phyloP scores from a whole-genome alignment of 2,888 invertebrate genomes.

The Nomada ruficornis region DNA sequence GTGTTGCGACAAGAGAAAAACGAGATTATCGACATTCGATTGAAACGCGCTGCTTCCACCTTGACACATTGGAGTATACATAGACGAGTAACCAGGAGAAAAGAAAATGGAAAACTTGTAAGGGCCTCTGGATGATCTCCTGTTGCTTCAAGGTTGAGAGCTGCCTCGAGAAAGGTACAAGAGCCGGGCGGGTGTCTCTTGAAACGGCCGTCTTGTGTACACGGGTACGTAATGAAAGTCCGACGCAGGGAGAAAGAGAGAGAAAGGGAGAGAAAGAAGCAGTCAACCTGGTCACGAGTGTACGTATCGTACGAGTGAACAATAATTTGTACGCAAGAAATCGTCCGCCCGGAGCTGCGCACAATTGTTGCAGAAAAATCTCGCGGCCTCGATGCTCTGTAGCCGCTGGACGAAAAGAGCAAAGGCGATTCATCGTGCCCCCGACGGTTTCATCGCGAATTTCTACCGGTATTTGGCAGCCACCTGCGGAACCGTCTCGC shows the following conservation, averaged over 20 bases:
- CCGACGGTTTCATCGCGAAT: not conserved
- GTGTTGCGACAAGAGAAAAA: not conserved
- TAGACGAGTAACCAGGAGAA: too few species aligned
- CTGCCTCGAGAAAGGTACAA: conserved; percentile 33
- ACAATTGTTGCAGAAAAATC: too few species aligned
- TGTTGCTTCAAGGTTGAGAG: conserved; percentile 58
- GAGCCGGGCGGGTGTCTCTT: conserved; percentile 49
- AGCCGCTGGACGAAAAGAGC: too few species aligned
- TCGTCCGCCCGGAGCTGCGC: not conserved
- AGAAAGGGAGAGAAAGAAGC: conserved; percentile 5
- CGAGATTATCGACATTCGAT: not conserved
- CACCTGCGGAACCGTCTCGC: conserved; percentile 67
- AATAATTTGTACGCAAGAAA: conserved; percentile 9
- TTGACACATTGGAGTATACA: too few species aligned
- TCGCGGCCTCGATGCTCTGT: too few species aligned
- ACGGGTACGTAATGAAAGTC: not conserved
- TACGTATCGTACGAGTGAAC: not conserved
- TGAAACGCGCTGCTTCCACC: too few species aligned
- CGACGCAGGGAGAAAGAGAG: not conserved
- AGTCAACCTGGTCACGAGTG: conserved; percentile 16
- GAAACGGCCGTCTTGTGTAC: conserved; percentile 38
- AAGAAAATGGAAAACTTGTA: conserved; percentile 19
- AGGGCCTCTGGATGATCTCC: conserved; percentile 51
- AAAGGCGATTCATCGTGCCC: too few species aligned
- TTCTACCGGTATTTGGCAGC: conserved; percentile 58